phyloP scores from a whole-genome alignment of 2,113 vertebrate species.

The Melanotaenia duboulayi region DNA sequence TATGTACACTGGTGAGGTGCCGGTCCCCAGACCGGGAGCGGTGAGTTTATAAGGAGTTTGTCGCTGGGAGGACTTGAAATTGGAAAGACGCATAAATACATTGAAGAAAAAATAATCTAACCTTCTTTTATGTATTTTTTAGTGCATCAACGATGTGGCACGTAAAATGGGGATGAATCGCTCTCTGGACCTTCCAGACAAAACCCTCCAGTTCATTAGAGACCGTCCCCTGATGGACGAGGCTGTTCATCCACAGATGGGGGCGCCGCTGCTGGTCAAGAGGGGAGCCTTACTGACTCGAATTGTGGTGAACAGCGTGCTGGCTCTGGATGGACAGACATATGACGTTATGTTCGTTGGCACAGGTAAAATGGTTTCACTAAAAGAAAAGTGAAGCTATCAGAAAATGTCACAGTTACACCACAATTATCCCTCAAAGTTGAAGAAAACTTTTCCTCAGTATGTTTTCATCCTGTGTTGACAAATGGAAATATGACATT shows the following conservation, averaged over 20 bases:
- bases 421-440: too few species aligned
- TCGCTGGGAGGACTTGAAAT: neutral
- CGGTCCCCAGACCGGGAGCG: slow-evolving; percentile 81
- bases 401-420: neutral
- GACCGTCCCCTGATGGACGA: slow-evolving; percentile 83
- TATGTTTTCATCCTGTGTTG: neutral
- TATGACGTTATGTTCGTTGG: slow-evolving; percentile 83
- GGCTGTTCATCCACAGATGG: slow-evolving; percentile 70
- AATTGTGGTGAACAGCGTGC: slow-evolving; percentile 77
- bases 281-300: slow-evolving; percentile 76
- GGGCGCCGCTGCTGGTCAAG: slow-evolving; percentile 75
- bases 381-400: neutral
- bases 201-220: slow-evolving; percentile 83
- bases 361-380: slow-evolving; percentile 73
- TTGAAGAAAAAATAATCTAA: neutral
- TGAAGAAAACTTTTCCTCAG: too few species aligned
- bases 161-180: slow-evolving; percentile 66
- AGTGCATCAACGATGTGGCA: slow-evolving; percentile 78
- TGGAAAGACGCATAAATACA: rapidly evolving
- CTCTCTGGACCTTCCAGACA: slow-evolving; percentile 81
- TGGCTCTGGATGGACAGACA: slow-evolving; percentile 68
- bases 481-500: neutral
- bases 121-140: slow-evolving; percentile 8
- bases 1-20: slow-evolving; percentile 79
- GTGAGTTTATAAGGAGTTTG: slow-evolving; percentile 71